phyloP scores from a whole-genome alignment of 2,888 invertebrate genomes.

The Pollenia labialis region DNA sequence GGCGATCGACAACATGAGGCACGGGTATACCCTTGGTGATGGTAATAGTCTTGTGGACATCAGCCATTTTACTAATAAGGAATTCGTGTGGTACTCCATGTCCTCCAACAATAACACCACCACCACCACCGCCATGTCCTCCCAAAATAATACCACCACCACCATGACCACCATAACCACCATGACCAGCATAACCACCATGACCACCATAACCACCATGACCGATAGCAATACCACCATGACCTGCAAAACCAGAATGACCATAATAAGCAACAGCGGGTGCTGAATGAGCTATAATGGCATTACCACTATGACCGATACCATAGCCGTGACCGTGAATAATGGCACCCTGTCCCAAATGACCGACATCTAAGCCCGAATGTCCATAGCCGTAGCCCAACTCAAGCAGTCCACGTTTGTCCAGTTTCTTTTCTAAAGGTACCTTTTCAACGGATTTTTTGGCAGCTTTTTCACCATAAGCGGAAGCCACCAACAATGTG shows the following conservation, averaged over 20 bases:
- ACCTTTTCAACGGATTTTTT: slow-evolving; percentile 86
- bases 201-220: slow-evolving; percentile 61
- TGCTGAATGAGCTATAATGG: slow-evolving; percentile 77
- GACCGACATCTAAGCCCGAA: slow-evolving; percentile 90
- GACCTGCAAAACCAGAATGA: slow-evolving; percentile 75
- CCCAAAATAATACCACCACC: slow-evolving; percentile 60
- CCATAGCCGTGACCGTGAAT: slow-evolving; percentile 82
- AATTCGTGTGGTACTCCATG: slow-evolving; percentile 78
- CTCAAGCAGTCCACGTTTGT: slow-evolving; percentile 91
- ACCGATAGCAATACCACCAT: slow-evolving; percentile 75
- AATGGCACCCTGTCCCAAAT: slow-evolving; percentile 88
- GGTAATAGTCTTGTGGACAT: slow-evolving; percentile 88
- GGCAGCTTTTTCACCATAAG: slow-evolving; percentile 87
- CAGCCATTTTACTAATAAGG: slow-evolving; percentile 85
- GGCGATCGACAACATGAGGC: slow-evolving; percentile 90
- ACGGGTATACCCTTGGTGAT: slow-evolving; percentile 90
- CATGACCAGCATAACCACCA: slow-evolving; percentile 73
- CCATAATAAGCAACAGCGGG: slow-evolving; percentile 75
- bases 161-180: slow-evolving; percentile 75
- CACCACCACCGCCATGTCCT: slow-evolving; percentile 73
- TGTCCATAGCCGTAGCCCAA: slow-evolving; percentile 92
- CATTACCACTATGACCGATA: slow-evolving; percentile 69
- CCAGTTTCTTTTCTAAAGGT: slow-evolving; percentile 90
- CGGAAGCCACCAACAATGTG: slow-evolving; percentile 90
- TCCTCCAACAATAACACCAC: slow-evolving; percentile 59